These are phyloP conservation scores for Apis laboriosa DNA, from an alignment of 1,140 invertebrate genomes.

Conservation along the genomic window DNA sequence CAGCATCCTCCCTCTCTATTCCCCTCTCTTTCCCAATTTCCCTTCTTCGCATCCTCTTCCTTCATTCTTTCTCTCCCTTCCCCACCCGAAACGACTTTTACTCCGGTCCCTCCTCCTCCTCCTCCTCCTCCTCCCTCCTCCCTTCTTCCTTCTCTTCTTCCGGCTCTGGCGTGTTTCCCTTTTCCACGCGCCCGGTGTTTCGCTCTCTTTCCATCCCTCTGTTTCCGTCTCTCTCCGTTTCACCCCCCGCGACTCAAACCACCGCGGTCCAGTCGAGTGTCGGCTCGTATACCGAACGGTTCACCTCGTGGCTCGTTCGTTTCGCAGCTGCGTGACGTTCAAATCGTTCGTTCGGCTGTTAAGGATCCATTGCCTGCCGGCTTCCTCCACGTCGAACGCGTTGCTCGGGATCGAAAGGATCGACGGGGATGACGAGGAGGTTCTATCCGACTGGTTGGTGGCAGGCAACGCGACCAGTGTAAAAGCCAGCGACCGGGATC, in stretches of 20 bases:
- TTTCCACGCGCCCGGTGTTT: slow-evolving; percentile 5
- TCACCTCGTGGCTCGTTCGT: slow-evolving; percentile 50
- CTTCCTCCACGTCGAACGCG: neutral
- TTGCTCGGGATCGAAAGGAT: neutral
- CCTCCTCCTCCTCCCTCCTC: slow-evolving; percentile 4
- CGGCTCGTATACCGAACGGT: slow-evolving; percentile 55
- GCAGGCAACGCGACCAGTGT: neutral
- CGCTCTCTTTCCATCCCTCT: neutral
- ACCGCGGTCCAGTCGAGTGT: slow-evolving; percentile 62
- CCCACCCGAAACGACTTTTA: neutral
- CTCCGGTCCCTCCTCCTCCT: neutral
- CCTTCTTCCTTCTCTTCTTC: neutral
- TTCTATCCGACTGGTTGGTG: neutral
- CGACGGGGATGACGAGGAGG: neutral
- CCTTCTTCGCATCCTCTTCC: slow-evolving; percentile 11
- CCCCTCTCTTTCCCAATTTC: neutral
- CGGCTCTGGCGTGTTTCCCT: slow-evolving; percentile 29
- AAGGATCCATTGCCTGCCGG: neutral
- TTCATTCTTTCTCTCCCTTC: too few relatives aligned
- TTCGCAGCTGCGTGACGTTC: slow-evolving; percentile 13
- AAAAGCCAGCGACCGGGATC: neutral
- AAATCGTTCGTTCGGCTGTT: neutral
- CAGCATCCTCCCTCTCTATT: slow-evolving; percentile 70
- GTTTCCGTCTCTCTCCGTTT: slow-evolving; percentile 43
- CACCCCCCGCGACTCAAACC: slow-evolving; percentile 32